Evolutionary conservation across 2,797 vertebrate species (phyloP).

Genomic region (Mus minutoides): DNA sequence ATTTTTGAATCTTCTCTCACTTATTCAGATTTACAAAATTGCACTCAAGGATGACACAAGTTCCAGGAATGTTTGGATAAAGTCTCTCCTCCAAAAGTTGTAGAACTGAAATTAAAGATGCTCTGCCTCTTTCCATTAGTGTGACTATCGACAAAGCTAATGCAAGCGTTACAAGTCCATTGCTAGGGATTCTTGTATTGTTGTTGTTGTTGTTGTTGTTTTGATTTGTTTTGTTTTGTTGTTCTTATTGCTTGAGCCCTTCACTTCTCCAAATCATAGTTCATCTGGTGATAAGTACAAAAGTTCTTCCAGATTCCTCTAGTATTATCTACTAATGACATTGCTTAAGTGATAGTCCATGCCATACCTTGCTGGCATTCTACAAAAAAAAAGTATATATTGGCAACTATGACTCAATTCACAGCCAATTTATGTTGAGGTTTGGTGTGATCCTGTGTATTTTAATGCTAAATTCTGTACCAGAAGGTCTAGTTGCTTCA

Average conservation of each 20-base stretch:
- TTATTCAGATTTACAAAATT: conserved; percentile 58
- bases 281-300: not conserved
- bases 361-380: not conserved
- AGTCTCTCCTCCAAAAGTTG: not conserved
- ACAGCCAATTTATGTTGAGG: not conserved
- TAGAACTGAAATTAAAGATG: not conserved
- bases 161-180: not conserved
- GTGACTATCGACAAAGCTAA: not conserved
- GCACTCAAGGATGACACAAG: not conserved
- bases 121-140: not conserved
- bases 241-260: not conserved
- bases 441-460: not conserved
- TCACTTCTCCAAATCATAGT: not conserved
- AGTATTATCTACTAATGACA: not conserved
- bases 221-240: not conserved
- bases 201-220: not conserved
- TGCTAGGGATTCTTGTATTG: not conserved
- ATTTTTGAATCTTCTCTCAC: conserved; percentile 70
- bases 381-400: not conserved
- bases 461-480: not conserved
- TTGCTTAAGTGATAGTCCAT: not conserved
- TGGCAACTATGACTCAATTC: not conserved
- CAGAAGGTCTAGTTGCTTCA: not conserved
- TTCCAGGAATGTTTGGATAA: conserved; percentile 9
- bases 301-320: not conserved